These are phyloP conservation scores for Acholoe squamosa DNA, from an alignment of 2,888 invertebrate species.

Conservation along the genomic window DNA sequence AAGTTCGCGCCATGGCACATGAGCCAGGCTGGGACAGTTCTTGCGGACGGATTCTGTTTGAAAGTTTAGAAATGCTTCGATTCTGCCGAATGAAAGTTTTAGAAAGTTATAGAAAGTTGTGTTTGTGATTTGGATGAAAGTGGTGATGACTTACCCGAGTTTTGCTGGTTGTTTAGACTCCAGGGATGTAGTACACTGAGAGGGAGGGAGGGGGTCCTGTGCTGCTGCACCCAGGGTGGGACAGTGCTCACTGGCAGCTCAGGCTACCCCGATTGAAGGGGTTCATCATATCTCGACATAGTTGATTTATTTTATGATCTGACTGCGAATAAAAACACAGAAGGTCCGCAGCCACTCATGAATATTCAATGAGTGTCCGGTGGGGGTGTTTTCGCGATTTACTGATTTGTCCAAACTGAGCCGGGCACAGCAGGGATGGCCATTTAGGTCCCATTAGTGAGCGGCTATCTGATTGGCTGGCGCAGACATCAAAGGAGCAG, in stretches of 20 bases:
- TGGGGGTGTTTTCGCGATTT: constrained; percentile 39
- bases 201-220: constrained; percentile 3
- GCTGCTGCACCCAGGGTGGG: background rate
- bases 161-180: background rate
- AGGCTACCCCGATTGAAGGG: constrained; percentile 6
- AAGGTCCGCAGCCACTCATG: background rate
- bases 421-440: background rate
- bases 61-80: background rate
- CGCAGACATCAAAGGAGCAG: constrained; percentile 9
- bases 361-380: constrained; percentile 51
- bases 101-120: background rate
- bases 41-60: background rate
- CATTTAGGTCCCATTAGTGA: constrained; percentile 48
- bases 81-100: no score
- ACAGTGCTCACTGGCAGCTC: background rate
- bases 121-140: background rate
- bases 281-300: constrained; percentile 56
- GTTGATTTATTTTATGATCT: constrained; percentile 60
- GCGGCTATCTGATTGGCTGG: constrained; percentile 48
- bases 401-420: constrained; percentile 24
- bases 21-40: background rate
- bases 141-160: background rate
- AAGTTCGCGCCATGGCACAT: background rate
- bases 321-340: constrained; percentile 38
- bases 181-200: background rate